Evolutionary conservation across 2,113 vertebrate genomes (phyloP).

Genomic region (Oreocharis arfaki): DNA sequence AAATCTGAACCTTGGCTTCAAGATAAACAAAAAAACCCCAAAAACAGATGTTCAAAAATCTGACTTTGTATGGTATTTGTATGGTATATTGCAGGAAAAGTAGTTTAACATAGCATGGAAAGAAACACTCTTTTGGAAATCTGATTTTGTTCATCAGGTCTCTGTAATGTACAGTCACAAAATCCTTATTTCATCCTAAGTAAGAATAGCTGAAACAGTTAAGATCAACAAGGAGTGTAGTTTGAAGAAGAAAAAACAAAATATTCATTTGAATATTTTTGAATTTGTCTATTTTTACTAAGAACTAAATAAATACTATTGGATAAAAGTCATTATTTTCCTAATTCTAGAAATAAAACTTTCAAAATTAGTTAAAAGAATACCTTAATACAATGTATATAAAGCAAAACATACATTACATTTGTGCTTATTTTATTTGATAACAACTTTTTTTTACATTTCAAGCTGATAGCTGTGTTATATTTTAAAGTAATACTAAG

Average conservation of each 20-base stretch:
- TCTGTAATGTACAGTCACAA: not conserved
- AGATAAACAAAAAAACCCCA: slow-evolving; percentile 6
- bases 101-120: not conserved
- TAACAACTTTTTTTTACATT: not conserved
- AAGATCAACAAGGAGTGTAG: not conserved
- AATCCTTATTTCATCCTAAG: not conserved
- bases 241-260: not conserved
- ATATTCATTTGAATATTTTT: not conserved
- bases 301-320: not conserved
- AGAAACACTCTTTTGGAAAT: not conserved
- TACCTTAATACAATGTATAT: not conserved
- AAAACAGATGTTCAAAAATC: not conserved
- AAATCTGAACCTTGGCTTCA: not conserved
- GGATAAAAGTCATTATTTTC: not conserved
- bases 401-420: not conserved
- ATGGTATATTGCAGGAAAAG: slow-evolving; percentile 21
- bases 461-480: not conserved
- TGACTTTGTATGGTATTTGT: not conserved
- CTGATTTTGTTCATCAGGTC: slow-evolving; percentile 32
- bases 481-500: not conserved
- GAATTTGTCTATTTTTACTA: not conserved
- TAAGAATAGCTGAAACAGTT: not conserved
- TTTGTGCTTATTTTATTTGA: not conserved
- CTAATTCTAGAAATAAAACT: not conserved
- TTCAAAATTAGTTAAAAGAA: not conserved